Evolutionary conservation across 2,797 vertebrate species (phyloP), one percentile per base, ranked within the genome.

Genomic region (Melanotaenia nigrans): DNA sequence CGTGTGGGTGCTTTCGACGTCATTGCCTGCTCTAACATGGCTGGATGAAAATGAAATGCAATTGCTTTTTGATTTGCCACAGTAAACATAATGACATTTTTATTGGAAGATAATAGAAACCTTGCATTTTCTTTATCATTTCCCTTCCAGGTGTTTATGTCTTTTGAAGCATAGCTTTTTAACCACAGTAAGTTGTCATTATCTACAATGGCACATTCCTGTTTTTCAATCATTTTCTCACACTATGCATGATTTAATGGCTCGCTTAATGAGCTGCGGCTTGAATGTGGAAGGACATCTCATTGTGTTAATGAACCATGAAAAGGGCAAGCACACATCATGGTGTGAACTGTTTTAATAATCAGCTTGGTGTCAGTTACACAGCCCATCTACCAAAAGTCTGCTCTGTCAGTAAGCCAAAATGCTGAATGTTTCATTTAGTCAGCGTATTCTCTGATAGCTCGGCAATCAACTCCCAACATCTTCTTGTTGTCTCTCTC

Each of bases 241-340:
- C 85, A 86, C 71, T 87, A 63, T 81, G 20, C 88, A 93, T 92
- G 87, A 88, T 93, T 95, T 93, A 93, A 91, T 94, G 93, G 71
- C 33, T 28, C 84, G 83, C 85, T 74, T 95, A 96, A 97, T 93
- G 92, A 94, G 86, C 92, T 95, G 91, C 92, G 87, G 88, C 89
- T 89, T 92, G 88, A 90, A 82, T 94, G 82, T 85, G 91, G 66
- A 90, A 93, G 86, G 91, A 94, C 90, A 82, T 84, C 89, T 94
- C 92, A 89, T 93, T 89, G 90, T 83, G 85, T 82, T 95, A 94
- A 93, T 95, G 94, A 95, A 93, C 90, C 90, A 85, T 94, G 94
- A 93, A 95, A 95, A 94, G 88, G 86, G 86, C 90, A 92, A 93
- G 85, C 85, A 87, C 90, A 90, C 87, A 91, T 92, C 84, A 89